These are phyloP conservation scores for Corythornis vintsioides DNA, from an alignment of 2,113 vertebrate genomes.

Conservation along the genomic window DNA sequence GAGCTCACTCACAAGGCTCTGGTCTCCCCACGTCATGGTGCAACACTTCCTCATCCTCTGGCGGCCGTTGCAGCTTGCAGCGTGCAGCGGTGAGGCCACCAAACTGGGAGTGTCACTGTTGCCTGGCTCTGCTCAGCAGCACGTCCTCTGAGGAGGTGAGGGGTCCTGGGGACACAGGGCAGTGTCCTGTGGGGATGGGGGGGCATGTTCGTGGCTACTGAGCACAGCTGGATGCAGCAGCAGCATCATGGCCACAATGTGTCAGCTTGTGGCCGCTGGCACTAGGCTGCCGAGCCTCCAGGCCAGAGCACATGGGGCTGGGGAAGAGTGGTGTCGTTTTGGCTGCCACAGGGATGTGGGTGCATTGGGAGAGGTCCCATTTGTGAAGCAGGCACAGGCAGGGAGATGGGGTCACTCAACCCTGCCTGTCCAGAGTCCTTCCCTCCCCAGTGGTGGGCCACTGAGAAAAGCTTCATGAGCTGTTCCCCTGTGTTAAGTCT, in stretches of 20 bases:
- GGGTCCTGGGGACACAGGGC: rapidly evolving
- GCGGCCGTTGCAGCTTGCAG: neutral
- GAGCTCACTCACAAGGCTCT: neutral
- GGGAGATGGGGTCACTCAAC: neutral
- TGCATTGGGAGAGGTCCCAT: neutral
- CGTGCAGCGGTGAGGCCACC: rapidly evolving
- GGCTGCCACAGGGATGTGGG: rapidly evolving
- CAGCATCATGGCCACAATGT: rapidly evolving
- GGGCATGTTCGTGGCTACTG: neutral
- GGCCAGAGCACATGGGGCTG: rapidly evolving
- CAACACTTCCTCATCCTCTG: neutral
- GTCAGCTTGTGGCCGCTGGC: neutral
- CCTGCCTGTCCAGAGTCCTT: neutral
- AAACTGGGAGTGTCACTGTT: rapidly evolving
- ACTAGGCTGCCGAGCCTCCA: neutral
- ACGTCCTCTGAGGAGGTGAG: neutral
- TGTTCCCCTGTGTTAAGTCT: neutral
- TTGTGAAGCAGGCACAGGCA: rapidly evolving
- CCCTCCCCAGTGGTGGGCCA: rapidly evolving
- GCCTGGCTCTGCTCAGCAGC: rapidly evolving
- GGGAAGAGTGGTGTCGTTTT: neutral
- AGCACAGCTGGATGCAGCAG: neutral
- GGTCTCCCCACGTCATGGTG: neutral
- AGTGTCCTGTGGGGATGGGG: neutral
- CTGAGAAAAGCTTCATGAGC: neutral